phyloP scores from a whole-genome alignment of 2,888 invertebrate species.

The Scrobipalpa costella region DNA sequence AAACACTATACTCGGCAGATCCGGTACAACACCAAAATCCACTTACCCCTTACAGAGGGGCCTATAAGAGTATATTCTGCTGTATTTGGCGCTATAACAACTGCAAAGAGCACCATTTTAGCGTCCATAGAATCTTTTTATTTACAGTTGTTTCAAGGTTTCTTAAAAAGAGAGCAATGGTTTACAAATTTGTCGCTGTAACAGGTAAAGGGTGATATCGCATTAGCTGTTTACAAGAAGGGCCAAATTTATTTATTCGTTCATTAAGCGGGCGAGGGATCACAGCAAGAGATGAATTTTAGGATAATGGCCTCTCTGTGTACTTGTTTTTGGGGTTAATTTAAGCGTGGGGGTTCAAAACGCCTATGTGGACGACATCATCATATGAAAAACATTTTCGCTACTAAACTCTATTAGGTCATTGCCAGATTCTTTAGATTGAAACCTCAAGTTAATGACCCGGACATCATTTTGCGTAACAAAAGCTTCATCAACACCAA shows the following conservation, averaged over 20 bases:
- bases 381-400: background rate
- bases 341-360: background rate
- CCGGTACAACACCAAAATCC: constrained; percentile 77
- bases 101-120: background rate
- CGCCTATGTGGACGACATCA: background rate
- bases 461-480: background rate
- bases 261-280: constrained; percentile 76
- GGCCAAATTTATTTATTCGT: constrained; percentile 79
- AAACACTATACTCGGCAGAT: constrained; percentile 60
- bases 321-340: constrained; percentile 22
- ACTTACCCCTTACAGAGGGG: constrained; percentile 78
- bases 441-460: background rate
- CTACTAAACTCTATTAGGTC: too few species aligned
- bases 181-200: background rate
- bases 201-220: constrained; percentile 37
- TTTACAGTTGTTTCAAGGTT: background rate
- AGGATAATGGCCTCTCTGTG: constrained; percentile 65
- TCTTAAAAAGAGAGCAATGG: background rate
- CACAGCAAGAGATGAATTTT: constrained; percentile 73
- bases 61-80: constrained; percentile 53
- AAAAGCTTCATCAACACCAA: background rate
- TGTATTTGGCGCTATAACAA: background rate
- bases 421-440: too few species aligned
- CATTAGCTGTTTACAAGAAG: constrained; percentile 73
- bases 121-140: background rate